Evolutionary conservation across 2,797 vertebrate genomes (phyloP).

Genomic region (Molossus alvarezi): DNA sequence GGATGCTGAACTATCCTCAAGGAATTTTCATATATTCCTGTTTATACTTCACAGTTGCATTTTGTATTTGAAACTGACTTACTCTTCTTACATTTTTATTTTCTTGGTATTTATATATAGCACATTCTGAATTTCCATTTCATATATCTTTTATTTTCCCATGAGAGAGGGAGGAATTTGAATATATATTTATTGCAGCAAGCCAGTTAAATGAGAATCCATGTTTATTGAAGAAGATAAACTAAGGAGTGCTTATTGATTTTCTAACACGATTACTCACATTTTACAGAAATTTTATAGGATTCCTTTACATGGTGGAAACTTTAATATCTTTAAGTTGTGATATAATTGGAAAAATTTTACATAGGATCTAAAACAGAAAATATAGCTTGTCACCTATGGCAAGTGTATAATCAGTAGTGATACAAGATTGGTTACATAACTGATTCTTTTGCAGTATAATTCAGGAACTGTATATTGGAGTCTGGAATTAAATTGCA

Average conservation of each 20-base stretch:
- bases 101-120: not conserved
- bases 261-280: slow-evolving; percentile 52
- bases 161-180: not conserved
- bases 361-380: not conserved
- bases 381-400: not conserved
- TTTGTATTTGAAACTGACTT: slow-evolving; percentile 42
- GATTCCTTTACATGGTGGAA: not conserved
- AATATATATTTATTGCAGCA: slow-evolving; percentile 51
- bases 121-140: slow-evolving; percentile 42
- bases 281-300: slow-evolving; percentile 35
- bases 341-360: slow-evolving; percentile 17
- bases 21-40: not conserved
- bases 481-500: slow-evolving; percentile 77
- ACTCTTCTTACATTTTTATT: not conserved
- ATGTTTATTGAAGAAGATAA: slow-evolving; percentile 60
- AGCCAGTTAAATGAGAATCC: slow-evolving; percentile 13
- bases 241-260: slow-evolving; percentile 50
- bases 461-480: slow-evolving; percentile 78
- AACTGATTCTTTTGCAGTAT: slow-evolving; percentile 66
- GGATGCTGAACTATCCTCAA: not conserved
- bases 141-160: slow-evolving; percentile 42
- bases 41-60: not conserved
- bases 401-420: slow-evolving; percentile 12
- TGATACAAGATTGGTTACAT: slow-evolving; percentile 46
- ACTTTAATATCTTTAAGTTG: slow-evolving; percentile 47